Conservation (phyloP, 2,113 vertebrate genomes). For the Myotis lucifugus region DNA sequence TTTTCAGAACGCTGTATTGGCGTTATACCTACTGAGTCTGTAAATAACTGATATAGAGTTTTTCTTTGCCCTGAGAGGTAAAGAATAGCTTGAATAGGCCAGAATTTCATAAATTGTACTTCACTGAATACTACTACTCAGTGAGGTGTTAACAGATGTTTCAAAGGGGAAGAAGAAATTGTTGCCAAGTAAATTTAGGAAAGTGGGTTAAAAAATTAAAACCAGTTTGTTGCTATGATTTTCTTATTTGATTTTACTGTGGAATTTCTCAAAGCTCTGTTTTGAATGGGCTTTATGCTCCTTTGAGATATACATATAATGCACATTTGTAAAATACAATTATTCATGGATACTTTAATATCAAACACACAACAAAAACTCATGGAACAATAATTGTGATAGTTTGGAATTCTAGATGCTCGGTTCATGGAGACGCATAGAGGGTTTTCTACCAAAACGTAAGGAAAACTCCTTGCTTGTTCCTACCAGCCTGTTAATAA, state of each 20-base stretch:
- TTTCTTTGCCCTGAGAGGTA: neutral
- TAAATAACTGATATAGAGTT: neutral
- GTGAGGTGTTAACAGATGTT: neutral
- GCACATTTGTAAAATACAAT: neutral
- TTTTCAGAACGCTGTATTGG: neutral
- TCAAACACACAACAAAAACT: neutral
- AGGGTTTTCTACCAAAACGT: neutral
- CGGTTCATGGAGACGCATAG: neutral
- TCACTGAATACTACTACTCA: neutral
- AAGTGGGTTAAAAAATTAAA: neutral
- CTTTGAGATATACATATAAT: neutral
- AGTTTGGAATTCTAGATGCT: neutral
- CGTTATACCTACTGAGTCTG: neutral
- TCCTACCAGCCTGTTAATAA: neutral
- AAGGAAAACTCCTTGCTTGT: neutral
- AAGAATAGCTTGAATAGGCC: neutral
- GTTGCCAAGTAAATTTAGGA: neutral
- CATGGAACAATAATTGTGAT: neutral
- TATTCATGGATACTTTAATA: neutral
- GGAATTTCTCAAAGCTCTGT: neutral
- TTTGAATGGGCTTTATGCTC: neutral
- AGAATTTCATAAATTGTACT: neutral
- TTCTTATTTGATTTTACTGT: neutral
- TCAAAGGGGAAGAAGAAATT: neutral
- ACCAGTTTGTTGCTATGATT: neutral